Evolutionary conservation across 2,888 invertebrate species (phyloP).

Genomic region (Lochmaea crataegi): DNA sequence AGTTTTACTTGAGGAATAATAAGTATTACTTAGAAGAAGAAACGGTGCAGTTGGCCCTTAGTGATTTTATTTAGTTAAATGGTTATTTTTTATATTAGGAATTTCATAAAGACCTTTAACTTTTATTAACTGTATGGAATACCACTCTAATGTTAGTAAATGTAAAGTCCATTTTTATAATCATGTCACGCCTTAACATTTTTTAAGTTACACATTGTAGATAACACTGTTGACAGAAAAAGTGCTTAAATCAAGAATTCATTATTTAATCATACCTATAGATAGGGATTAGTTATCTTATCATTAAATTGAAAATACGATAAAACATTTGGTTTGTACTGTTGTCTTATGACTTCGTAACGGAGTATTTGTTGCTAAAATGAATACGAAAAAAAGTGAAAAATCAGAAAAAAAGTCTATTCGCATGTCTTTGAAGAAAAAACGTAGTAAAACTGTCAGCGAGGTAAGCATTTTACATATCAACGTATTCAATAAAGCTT

Average conservation of each 20-base stretch:
- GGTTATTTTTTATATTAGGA: too few species aligned
- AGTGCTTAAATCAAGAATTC: neutral
- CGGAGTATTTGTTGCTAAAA: constrained; percentile 8
- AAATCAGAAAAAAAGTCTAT: constrained; percentile 34
- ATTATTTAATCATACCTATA: neutral
- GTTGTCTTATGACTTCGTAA: neutral
- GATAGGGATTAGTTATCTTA: constrained; percentile 18
- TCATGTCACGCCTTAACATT: neutral
- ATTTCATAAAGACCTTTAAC: too few species aligned
- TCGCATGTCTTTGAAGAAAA: constrained; percentile 48
- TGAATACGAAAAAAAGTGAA: constrained; percentile 32
- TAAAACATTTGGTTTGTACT: neutral
- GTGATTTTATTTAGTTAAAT: too few species aligned
- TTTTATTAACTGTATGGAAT: too few species aligned
- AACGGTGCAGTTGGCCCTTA: too few species aligned
- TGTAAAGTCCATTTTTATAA: too few species aligned
- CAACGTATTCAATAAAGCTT: neutral
- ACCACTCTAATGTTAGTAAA: too few species aligned
- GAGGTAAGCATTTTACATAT: neutral
- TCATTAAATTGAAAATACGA: constrained; percentile 27
- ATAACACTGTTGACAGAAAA: neutral
- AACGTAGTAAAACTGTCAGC: constrained; percentile 40
- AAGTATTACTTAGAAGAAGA: too few species aligned
- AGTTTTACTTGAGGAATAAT: too few species aligned
- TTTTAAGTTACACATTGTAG: neutral